Evolutionary conservation across 2,888 invertebrate genomes (phyloP), one percentile per base, ranked within the genome.

Genomic region (Podabrus alpinus): DNA sequence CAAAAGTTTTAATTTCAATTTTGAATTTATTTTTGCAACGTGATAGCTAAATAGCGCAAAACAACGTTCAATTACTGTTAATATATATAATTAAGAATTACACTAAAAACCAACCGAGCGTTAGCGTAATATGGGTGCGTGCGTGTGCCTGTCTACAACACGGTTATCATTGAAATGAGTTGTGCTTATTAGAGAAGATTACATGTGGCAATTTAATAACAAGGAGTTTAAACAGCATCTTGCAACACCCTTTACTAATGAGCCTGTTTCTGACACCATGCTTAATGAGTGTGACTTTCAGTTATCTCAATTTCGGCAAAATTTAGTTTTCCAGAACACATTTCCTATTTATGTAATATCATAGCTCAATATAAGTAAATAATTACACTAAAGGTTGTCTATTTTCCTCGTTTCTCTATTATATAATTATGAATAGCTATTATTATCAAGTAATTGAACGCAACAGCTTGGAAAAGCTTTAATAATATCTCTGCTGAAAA

Each of bases 231-330:
- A 77, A 74, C 74, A 74, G 73, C 76, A 76, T 76, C 76, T 77
- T 79, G 76, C 73, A 74, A 77, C 75, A 74, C 75, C 73, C 76
- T 72, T 75, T 77, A 67, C 79, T 79, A 79, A 79, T 79, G 79
- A 79, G 79, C 76, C 76, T 76, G 77, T 76, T 77, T 71, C 77
- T 79, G 77, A 77, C 79, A 76, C 75, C 74, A 75, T 76, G 74
- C 76, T 75, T 79, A 77, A 79, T 79, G 79, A 79, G 79, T 71
- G 67, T 72, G 73, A 74, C 77, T 74, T 70, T 69, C 66, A 73
- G 69, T 76, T 76, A 76, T 76, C 76, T 76, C 73, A 45, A 73
- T 73, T 73, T 73, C 64, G 60, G 25, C 17, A 25, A 62, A 73
- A 73, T 61, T 75, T 68, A 72, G 68, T 62, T 72, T 67, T 21